Conservation (phyloP, 2,888 invertebrate genomes). For the Scaptomyza tumidula region DNA sequence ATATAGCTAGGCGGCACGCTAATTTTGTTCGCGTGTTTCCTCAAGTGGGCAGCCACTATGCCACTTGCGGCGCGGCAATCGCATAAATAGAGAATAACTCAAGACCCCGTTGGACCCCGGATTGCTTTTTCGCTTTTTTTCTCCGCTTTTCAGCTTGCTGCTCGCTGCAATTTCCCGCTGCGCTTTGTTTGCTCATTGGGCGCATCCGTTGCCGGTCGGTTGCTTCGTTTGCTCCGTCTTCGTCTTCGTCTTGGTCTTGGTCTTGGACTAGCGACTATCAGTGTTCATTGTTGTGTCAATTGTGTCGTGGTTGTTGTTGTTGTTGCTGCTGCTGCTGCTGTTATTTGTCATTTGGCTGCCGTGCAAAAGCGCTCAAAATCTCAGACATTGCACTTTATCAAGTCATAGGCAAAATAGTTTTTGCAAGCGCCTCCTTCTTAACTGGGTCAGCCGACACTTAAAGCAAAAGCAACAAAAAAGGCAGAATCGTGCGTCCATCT, state of each 20-base stretch:
- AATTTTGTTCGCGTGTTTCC: slow-evolving; percentile 79
- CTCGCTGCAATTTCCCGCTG: slow-evolving; percentile 75
- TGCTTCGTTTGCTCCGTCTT: slow-evolving; percentile 14
- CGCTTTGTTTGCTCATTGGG: slow-evolving; percentile 81
- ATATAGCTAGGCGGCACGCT: slow-evolving; percentile 73
- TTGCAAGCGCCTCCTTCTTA: slow-evolving; percentile 39
- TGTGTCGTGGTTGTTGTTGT: slow-evolving; percentile 64
- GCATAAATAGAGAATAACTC: slow-evolving; percentile 63
- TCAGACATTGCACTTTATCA: slow-evolving; percentile 74
- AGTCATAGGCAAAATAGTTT: slow-evolving; percentile 52
- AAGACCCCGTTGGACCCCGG: slow-evolving; percentile 5
- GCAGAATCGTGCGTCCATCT: slow-evolving; percentile 69
- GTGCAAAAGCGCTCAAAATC: slow-evolving; percentile 71
- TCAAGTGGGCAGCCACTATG: slow-evolving; percentile 78
- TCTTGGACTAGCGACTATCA: slow-evolving; percentile 56
- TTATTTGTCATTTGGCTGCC: slow-evolving; percentile 75
- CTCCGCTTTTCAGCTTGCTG: slow-evolving; percentile 32
- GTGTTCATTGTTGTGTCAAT: slow-evolving; percentile 78
- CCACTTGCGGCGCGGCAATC: slow-evolving; percentile 76
- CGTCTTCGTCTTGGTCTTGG: slow-evolving; percentile 38
- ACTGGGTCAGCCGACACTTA: slow-evolving; percentile 80
- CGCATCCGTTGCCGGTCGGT: slow-evolving; percentile 75
- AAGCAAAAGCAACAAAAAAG: slow-evolving; percentile 9
- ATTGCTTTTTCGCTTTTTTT: slow-evolving; percentile 20
- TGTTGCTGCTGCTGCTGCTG: slow-evolving; percentile 47